Conservation (phyloP, 2,797 vertebrate genomes). For the Acipenser oxyrinchus region DNA sequence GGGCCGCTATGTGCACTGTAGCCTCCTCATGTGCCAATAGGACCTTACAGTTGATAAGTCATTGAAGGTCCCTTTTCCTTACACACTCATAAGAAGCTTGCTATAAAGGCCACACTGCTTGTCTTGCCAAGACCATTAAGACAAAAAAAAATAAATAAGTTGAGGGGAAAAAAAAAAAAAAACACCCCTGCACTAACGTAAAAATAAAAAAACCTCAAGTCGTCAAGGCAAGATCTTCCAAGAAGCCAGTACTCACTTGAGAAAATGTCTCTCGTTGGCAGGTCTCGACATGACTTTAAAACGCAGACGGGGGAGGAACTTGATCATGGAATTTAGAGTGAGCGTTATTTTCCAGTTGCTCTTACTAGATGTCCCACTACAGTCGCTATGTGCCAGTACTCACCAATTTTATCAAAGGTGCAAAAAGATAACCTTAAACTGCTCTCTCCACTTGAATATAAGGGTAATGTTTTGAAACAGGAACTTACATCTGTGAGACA, state of each 20-base stretch:
- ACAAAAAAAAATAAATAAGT: conserved; percentile 49
- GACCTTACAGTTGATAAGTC: conserved; percentile 77
- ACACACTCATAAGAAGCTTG: conserved; percentile 85
- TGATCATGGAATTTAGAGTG: conserved; percentile 64
- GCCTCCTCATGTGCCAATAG: conserved; percentile 89
- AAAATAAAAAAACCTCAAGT: conserved; percentile 51
- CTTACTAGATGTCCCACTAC: conserved; percentile 69
- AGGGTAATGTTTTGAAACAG: conserved; percentile 45
- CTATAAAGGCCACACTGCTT: conserved; percentile 92
- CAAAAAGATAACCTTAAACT: conserved; percentile 76
- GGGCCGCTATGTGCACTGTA: conserved; percentile 90
- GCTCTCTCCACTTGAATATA: conserved; percentile 87
- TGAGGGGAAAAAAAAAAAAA: conserved; percentile 39
- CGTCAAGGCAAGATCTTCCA: conserved; percentile 97
- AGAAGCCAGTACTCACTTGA: conserved; percentile 99
- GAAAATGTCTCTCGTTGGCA: conserved; percentile 97
- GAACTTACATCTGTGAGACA: conserved; percentile 38
- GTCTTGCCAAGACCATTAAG: conserved; percentile 98
- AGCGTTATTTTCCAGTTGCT: conserved; percentile 72
- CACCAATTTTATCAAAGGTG: conserved; percentile 85
- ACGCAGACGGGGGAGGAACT: conserved; percentile 95
- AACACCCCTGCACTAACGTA: conserved; percentile 33
- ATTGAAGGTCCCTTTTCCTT: conserved; percentile 78
- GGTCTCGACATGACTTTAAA: conserved; percentile 98
- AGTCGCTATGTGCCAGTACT: conserved; percentile 92